These are phyloP conservation scores for Oreocharis arfaki DNA, from an alignment of 2,113 vertebrate species.

Conservation along the genomic window DNA sequence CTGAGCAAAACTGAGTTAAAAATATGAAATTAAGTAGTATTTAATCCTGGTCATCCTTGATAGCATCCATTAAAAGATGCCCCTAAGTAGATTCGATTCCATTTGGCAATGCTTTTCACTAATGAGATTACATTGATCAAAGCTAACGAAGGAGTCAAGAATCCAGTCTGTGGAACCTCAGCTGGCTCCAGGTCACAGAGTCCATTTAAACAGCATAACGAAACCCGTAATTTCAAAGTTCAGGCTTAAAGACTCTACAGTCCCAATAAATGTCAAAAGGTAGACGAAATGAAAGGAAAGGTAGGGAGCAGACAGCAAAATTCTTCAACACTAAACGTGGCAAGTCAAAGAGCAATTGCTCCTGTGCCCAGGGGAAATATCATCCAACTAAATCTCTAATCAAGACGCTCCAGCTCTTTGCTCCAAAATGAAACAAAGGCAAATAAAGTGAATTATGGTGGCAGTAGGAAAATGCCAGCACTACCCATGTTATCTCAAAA, in stretches of 20 bases:
- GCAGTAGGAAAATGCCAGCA: neutral
- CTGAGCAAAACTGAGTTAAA: slow-evolving; percentile 37
- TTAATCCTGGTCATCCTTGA: slow-evolving; percentile 34
- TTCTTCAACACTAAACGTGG: neutral
- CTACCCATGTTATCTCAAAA: neutral
- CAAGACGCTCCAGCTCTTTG: neutral
- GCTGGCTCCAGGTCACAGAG: slow-evolving; percentile 11
- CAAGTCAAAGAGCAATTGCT: neutral
- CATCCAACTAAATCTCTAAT: neutral
- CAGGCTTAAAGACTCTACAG: neutral
- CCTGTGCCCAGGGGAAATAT: neutral
- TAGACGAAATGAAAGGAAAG: neutral
- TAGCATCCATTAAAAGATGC: slow-evolving; percentile 17
- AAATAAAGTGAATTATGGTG: neutral
- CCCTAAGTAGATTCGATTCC: slow-evolving; percentile 13
- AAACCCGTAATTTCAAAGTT: slow-evolving; percentile 21
- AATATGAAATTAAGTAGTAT: slow-evolving; percentile 47
- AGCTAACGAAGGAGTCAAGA: slow-evolving; percentile 21
- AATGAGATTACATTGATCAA: slow-evolving; percentile 50
- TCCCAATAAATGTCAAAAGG: slow-evolving; percentile 3
- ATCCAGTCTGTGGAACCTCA: slow-evolving; percentile 5
- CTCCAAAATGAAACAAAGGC: neutral
- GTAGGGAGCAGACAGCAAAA: neutral
- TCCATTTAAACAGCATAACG: neutral
- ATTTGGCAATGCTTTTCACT: slow-evolving; percentile 35